Evolutionary conservation across 2,888 invertebrate species (phyloP).

Genomic region (Tridacna crocea): DNA sequence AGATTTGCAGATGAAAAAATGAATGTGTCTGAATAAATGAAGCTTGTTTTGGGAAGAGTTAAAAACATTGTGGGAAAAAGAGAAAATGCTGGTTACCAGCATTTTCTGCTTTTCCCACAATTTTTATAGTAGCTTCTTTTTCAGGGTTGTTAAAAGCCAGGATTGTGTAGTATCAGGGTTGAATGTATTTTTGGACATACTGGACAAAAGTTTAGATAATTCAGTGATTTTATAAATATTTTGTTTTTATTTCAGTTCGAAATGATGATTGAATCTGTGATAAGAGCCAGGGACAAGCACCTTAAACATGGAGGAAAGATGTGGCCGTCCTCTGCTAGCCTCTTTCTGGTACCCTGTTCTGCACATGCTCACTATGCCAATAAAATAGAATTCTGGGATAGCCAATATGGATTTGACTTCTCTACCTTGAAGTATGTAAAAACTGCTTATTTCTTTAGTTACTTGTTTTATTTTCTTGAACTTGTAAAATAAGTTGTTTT

Average conservation of each 20-base stretch:
- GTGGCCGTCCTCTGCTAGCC: slow-evolving; percentile 70
- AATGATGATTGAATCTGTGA: slow-evolving; percentile 74
- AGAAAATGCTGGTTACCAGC: too few relatives aligned
- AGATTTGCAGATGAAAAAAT: too few relatives aligned
- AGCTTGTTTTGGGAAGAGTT: too few relatives aligned
- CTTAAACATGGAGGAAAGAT: slow-evolving; percentile 85
- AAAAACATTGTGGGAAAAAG: too few relatives aligned
- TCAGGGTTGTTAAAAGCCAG: too few relatives aligned
- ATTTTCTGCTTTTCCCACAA: too few relatives aligned
- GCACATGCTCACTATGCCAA: slow-evolving; percentile 85
- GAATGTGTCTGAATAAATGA: too few relatives aligned
- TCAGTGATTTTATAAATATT: too few relatives aligned
- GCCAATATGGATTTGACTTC: slow-evolving; percentile 93
- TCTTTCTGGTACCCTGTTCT: slow-evolving; percentile 69
- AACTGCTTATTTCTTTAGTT: neutral
- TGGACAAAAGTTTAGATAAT: too few relatives aligned
- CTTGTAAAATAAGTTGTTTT: neutral
- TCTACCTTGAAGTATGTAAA: slow-evolving; percentile 64
- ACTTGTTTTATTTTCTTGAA: neutral
- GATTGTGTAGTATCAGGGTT: too few relatives aligned
- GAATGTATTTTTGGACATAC: too few relatives aligned
- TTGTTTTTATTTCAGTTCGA: slow-evolving; percentile 67
- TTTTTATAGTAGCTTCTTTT: too few relatives aligned
- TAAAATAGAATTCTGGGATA: slow-evolving; percentile 91
- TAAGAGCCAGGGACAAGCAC: slow-evolving; percentile 69